These are phyloP conservation scores for Campaea margaritaria DNA, from an alignment of 2,888 invertebrate genomes.

Conservation along the genomic window DNA sequence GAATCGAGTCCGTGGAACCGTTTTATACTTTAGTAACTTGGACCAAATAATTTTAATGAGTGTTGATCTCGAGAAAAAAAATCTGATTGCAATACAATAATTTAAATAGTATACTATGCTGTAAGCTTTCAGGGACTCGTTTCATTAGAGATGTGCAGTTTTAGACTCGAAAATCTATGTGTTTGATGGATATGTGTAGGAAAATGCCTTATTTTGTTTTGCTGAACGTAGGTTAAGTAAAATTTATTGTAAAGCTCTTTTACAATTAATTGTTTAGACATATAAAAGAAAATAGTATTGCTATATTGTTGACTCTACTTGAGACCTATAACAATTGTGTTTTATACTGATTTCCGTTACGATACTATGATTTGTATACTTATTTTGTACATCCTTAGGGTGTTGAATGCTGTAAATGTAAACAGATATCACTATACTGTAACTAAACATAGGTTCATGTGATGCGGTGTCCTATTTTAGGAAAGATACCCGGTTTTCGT, in stretches of 20 bases:
- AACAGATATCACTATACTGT: too few species aligned
- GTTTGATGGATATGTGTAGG: slow-evolving; percentile 70
- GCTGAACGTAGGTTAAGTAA: slow-evolving; percentile 72
- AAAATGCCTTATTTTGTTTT: slow-evolving; percentile 82
- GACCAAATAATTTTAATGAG: slow-evolving; percentile 77
- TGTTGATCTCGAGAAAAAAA: slow-evolving; percentile 73
- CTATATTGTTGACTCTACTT: slow-evolving; percentile 58
- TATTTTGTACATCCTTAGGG: slow-evolving; percentile 58
- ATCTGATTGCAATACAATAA: slow-evolving; percentile 54
- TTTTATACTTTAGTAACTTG: slow-evolving; percentile 56
- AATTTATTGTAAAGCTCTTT: slow-evolving; percentile 70
- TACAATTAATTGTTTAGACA: slow-evolving; percentile 59
- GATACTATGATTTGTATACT: slow-evolving; percentile 42
- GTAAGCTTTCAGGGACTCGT: slow-evolving; percentile 56
- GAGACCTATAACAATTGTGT: slow-evolving; percentile 53
- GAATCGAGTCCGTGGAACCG: slow-evolving; percentile 68
- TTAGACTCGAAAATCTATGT: slow-evolving; percentile 58
- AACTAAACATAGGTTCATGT: too few species aligned
- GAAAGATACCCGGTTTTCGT: slow-evolving; percentile 19
- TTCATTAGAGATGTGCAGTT: slow-evolving; percentile 58
- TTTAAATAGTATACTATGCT: slow-evolving; percentile 50
- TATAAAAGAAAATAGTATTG: slow-evolving; percentile 57
- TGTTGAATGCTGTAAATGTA: slow-evolving; percentile 51
- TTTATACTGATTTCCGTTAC: slow-evolving; percentile 48
- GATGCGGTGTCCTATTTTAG: slow-evolving; percentile 38